Evolutionary conservation across 2,797 vertebrate genomes (phyloP).

Genomic region (Garrulus glandarius): DNA sequence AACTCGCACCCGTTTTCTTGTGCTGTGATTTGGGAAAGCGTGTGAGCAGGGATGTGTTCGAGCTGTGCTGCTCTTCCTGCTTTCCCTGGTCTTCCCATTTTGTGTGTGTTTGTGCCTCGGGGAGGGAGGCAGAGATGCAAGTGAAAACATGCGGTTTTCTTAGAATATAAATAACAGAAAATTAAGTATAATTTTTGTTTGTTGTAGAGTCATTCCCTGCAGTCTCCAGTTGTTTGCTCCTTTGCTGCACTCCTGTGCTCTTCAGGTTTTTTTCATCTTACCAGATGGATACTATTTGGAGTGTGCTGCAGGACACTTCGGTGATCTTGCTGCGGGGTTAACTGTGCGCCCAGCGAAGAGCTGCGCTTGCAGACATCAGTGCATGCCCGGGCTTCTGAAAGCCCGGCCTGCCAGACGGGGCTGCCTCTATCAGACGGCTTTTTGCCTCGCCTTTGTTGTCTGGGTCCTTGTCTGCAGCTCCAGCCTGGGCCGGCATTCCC

Average conservation of each 20-base stretch:
- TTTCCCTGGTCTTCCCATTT: background rate
- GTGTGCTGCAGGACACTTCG: background rate
- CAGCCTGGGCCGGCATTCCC: background rate
- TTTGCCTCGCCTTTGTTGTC: slow-evolving; percentile 38
- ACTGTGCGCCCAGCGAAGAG: background rate
- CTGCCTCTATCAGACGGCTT: background rate
- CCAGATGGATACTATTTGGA: background rate
- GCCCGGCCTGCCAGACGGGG: background rate
- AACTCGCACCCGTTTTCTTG: background rate
- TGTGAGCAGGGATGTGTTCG: background rate
- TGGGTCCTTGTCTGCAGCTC: slow-evolving; percentile 16
- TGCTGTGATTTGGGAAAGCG: background rate
- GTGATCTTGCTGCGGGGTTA: background rate
- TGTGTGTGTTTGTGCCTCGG: background rate
- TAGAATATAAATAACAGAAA: slow-evolving; percentile 20
- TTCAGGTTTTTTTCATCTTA: background rate
- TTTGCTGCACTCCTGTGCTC: background rate
- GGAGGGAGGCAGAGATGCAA: slow-evolving; percentile 9
- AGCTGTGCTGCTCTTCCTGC: slow-evolving; percentile 5
- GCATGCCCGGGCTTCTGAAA: background rate
- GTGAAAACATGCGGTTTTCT: slow-evolving; percentile 18
- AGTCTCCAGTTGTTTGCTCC: slow-evolving; percentile 2
- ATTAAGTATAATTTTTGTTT: background rate
- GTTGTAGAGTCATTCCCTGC: background rate
- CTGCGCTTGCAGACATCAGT: background rate